Evolutionary conservation across 2,888 invertebrate species (phyloP).

Genomic region (Epinotia demarniana): DNA sequence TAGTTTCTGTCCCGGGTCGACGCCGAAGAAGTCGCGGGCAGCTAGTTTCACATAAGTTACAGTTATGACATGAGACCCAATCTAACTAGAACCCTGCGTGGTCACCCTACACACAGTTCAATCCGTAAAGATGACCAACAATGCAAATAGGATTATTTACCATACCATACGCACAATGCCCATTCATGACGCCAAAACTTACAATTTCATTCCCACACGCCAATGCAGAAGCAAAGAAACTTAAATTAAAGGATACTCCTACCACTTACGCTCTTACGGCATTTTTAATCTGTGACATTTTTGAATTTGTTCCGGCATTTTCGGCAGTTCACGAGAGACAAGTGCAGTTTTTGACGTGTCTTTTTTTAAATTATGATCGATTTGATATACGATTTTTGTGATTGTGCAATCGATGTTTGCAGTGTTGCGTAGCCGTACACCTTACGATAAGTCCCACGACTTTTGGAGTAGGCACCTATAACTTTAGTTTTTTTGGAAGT

Average conservation of each 20-base stretch:
- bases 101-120: conserved; percentile 57
- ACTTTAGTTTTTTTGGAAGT: conserved; percentile 23
- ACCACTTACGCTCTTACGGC: conserved; percentile 26
- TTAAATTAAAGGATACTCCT: neutral
- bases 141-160: conserved; percentile 79
- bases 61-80: neutral
- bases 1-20: too few species aligned
- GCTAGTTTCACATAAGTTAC: too few species aligned
- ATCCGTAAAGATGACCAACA: conserved; percentile 63
- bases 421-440: conserved; percentile 57
- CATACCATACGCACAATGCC: conserved; percentile 72
- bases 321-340: conserved; percentile 1
- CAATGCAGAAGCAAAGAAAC: conserved; percentile 53
- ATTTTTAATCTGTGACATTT: conserved; percentile 14
- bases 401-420: conserved; percentile 68
- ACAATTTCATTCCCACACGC: conserved; percentile 69
- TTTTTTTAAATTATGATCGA: conserved; percentile 66
- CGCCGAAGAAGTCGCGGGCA: too few species aligned
- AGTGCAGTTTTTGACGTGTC: conserved; percentile 29
- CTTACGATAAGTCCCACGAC: conserved; percentile 71
- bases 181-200: conserved; percentile 69
- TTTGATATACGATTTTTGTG: conserved; percentile 75
- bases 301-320: conserved; percentile 27
- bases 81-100: conserved; percentile 44
- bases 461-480: conserved; percentile 44